Evolutionary conservation across 1,140 invertebrate species (phyloP), one percentile per base, ranked within the genome.

Genomic region (Macrocentrus cingulum): DNA sequence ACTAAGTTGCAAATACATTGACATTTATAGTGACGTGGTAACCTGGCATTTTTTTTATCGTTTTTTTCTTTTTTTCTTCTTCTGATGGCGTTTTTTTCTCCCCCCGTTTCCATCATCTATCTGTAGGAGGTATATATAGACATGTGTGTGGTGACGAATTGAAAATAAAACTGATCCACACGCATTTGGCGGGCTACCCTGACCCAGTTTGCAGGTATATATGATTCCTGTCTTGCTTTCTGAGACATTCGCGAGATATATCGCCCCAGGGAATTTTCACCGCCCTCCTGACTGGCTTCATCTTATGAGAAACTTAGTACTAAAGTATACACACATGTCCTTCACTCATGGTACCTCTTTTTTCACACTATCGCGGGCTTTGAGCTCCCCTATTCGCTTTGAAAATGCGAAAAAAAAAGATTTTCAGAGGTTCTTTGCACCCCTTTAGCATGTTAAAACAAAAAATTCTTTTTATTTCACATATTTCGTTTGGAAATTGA

Each of bases 101-200:
- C n/a, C n/a, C 4, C 9, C 9, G 4, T 29, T 29, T 29, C 9
- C 25, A 5, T 29, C 25, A 5, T 29, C 13, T 39, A 3, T 39
- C 15, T 11, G 8, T 4, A n/a, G 3, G 36, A 39, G 3, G 8
- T 39, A 39, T 8, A 39, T 8, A 39, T 4, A 2, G 8, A 39
- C 7, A 39, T 13, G 36, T 25, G 22, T 29, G 7, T 23, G 44
- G 34, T 62, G 51, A 58, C 52, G 49, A 59, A 59, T 62, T 54
- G 56, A 61, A 56, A 56, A 61, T 46, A 56, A 59, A 62, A 54
- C 39, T 62, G 56, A 62, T 62, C 53, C 53, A 15, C 6, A 46
- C 52, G 51, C 56, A 56, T 62, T 62, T 62, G 56, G 61, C 53
- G 52, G 56, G 61, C 61, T 62, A 56, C 61, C 61, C 56, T 62